These are phyloP conservation scores for Semibalanus balanoides DNA, from an alignment of 1,140 invertebrate genomes.

Conservation along the genomic window DNA sequence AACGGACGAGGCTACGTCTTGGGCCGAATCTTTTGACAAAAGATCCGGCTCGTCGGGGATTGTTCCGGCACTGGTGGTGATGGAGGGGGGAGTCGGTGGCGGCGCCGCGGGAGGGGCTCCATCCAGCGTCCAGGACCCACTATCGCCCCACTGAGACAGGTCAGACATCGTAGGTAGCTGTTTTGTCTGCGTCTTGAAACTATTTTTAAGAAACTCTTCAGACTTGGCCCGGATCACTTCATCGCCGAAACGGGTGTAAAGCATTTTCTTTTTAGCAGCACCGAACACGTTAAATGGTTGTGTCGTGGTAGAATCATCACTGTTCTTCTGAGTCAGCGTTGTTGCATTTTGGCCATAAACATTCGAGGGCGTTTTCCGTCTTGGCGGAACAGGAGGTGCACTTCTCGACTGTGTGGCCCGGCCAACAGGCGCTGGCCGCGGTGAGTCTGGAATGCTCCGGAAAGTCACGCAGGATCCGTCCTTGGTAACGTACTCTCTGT, in stretches of 20 bases:
- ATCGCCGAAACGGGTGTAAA: background rate
- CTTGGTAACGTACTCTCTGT: background rate
- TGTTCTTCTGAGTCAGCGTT: background rate
- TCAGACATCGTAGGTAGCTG: background rate
- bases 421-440: background rate
- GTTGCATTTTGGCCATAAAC: background rate
- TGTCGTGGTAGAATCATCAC: background rate
- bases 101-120: no score
- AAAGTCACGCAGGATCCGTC: background rate
- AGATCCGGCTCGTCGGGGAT: background rate
- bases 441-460: background rate
- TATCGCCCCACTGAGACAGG: background rate
- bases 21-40: background rate
- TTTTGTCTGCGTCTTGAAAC: background rate
- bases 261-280: background rate
- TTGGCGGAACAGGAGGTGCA: background rate
- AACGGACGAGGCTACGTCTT: background rate
- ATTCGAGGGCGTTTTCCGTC: background rate
- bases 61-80: background rate
- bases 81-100: background rate
- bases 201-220: background rate
- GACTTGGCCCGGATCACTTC: background rate
- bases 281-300: background rate
- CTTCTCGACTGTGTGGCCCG: background rate
- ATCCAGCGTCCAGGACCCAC: background rate